These are phyloP conservation scores for Dexiosoma caninum DNA, from an alignment of 2,888 invertebrate species.

Conservation along the genomic window DNA sequence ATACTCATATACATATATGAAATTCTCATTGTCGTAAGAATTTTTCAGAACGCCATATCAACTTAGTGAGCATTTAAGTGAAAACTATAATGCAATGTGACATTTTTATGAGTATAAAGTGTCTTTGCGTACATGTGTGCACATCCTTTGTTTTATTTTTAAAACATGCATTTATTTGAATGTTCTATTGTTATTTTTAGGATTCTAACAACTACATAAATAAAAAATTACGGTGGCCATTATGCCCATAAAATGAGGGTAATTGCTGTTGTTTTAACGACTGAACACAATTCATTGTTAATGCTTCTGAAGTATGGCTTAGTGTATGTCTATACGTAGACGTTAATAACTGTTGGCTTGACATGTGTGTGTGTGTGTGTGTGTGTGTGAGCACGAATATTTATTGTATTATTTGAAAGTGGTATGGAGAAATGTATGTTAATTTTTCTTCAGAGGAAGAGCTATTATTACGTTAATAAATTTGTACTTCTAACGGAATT, in stretches of 20 bases:
- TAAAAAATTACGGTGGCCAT: constrained; percentile 49
- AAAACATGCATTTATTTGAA: constrained; percentile 8
- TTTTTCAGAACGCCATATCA: constrained; percentile 48
- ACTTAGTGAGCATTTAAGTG: constrained; percentile 59
- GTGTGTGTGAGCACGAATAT: neutral
- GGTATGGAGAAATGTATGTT: constrained; percentile 1
- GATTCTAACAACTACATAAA: constrained; percentile 33
- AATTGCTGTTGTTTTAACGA: too few relatives aligned
- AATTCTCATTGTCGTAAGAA: constrained; percentile 18
- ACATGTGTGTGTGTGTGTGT: neutral
- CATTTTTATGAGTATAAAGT: constrained; percentile 43
- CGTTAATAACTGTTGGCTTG: neutral
- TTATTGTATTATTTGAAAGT: neutral
- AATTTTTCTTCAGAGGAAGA: neutral
- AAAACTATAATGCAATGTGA: constrained; percentile 56
- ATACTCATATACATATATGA: constrained; percentile 17
- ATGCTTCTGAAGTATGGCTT: neutral
- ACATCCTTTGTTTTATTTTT: neutral
- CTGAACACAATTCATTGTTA: constrained; percentile 18
- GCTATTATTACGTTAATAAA: neutral
- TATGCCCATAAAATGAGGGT: too few relatives aligned
- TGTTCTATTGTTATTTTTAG: constrained; percentile 43
- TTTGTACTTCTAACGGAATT: too few relatives aligned
- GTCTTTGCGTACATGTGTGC: neutral
- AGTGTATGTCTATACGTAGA: neutral